A percentile compares a stretch with the other conserved stretches of the same genome.
phyloP scores from a whole-genome alignment of 1,140 invertebrate genomes.

The Physella acuta region DNA sequence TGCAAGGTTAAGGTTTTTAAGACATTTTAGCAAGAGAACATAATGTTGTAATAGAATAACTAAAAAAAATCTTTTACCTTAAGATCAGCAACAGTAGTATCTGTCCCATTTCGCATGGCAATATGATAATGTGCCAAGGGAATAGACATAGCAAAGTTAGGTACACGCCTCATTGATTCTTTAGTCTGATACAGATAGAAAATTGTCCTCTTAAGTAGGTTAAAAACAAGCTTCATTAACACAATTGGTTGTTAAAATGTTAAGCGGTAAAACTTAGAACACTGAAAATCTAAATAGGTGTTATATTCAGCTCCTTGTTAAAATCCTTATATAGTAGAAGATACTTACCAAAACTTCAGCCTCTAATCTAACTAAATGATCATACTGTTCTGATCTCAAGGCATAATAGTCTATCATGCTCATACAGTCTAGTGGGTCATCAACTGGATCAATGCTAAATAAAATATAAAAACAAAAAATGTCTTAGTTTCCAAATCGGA shows the following conservation, averaged over 20 bases:
- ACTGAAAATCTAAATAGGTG: background rate
- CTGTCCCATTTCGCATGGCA: slow-evolving; percentile 32
- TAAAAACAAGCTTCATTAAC: background rate
- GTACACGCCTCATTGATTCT: background rate
- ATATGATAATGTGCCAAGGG: slow-evolving; percentile 75
- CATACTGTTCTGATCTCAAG: slow-evolving; percentile 75
- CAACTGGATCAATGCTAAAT: slow-evolving; percentile 78
- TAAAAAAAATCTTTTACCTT: background rate
- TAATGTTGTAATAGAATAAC: background rate
- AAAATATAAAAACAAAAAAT: slow-evolving; percentile 45
- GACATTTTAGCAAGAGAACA: no score
- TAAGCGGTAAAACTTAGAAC: background rate
- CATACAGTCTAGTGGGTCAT: slow-evolving; percentile 80
- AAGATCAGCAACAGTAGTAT: slow-evolving; percentile 22
- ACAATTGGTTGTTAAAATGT: background rate
- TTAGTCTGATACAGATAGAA: background rate
- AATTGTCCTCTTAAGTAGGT: background rate
- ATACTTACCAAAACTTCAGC: slow-evolving; percentile 61
- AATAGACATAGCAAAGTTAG: slow-evolving; percentile 82
- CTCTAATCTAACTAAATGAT: slow-evolving; percentile 75
- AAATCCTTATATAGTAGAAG: no score
- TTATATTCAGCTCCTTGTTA: background rate
- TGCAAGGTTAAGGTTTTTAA: no score
- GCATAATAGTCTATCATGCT: slow-evolving; percentile 87
- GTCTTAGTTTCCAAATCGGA: background rate